phyloP scores from a whole-genome alignment of 2,113 vertebrate species.

The Sciurus niger region DNA sequence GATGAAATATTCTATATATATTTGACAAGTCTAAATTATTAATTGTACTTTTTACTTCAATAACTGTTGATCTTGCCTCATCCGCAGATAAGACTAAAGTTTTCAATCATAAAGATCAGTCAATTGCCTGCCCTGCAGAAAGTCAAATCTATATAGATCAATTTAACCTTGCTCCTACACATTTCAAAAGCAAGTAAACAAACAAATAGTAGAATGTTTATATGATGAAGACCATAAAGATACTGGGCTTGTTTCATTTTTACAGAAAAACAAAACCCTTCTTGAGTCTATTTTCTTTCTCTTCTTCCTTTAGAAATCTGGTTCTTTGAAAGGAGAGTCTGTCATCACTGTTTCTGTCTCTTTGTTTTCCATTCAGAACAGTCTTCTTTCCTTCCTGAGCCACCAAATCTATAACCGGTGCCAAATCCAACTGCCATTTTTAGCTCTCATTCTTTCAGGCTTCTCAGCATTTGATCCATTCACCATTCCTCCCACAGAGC shows the following conservation, averaged over 20 bases:
- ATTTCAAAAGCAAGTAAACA: not conserved
- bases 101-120: not conserved
- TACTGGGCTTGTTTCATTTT: not conserved
- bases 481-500: not conserved
- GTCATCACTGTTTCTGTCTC: too few relatives aligned
- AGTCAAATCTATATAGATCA: not conserved
- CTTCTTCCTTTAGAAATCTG: not conserved
- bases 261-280: not conserved
- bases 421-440: not conserved
- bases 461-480: not conserved
- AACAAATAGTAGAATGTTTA: too few relatives aligned
- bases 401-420: too few relatives aligned
- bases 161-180: not conserved
- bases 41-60: too few relatives aligned
- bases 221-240: not conserved
- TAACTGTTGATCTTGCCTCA: too few relatives aligned
- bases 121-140: not conserved
- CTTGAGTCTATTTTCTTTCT: not conserved
- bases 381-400: not conserved
- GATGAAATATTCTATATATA: too few relatives aligned
- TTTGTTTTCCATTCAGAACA: not conserved
- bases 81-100: not conserved
- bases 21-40: too few relatives aligned
- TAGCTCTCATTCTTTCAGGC: not conserved
- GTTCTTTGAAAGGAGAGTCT: not conserved